Conservation (phyloP, 2,888 invertebrate genomes). For the Sarcophaga carnaria region DNA sequence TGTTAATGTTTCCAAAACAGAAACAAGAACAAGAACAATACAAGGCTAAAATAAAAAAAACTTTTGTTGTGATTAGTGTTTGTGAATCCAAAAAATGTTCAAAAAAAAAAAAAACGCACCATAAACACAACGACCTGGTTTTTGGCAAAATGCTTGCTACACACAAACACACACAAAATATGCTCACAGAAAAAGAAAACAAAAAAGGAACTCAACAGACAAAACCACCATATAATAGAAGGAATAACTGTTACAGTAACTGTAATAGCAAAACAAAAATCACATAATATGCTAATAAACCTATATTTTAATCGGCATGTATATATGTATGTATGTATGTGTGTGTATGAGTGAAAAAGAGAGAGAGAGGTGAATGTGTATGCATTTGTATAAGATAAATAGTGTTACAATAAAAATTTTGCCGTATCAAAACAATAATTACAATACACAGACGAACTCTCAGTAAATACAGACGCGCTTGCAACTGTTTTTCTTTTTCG, state of each 20-base stretch:
- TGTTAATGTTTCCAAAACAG: neutral
- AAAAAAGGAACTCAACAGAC: no score
- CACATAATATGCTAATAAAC: slow-evolving; percentile 66
- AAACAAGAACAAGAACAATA: slow-evolving; percentile 34
- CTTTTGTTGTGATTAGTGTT: slow-evolving; percentile 14
- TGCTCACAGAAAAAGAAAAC: neutral
- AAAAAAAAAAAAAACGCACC: neutral
- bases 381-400: slow-evolving; percentile 45
- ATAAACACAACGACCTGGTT: slow-evolving; percentile 55
- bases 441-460: slow-evolving; percentile 4
- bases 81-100: neutral
- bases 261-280: slow-evolving; percentile 17
- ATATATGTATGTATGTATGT: neutral
- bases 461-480: neutral
- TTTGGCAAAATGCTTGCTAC: neutral
- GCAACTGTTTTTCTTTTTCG: neutral
- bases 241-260: neutral
- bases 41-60: slow-evolving; percentile 51
- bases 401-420: slow-evolving; percentile 57
- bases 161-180: neutral
- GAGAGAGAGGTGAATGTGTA: no score
- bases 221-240: neutral
- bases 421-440: slow-evolving; percentile 62
- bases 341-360: no score
- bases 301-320: slow-evolving; percentile 47